phyloP scores from a whole-genome alignment of 2,113 vertebrate genomes.

The Grus americana region DNA sequence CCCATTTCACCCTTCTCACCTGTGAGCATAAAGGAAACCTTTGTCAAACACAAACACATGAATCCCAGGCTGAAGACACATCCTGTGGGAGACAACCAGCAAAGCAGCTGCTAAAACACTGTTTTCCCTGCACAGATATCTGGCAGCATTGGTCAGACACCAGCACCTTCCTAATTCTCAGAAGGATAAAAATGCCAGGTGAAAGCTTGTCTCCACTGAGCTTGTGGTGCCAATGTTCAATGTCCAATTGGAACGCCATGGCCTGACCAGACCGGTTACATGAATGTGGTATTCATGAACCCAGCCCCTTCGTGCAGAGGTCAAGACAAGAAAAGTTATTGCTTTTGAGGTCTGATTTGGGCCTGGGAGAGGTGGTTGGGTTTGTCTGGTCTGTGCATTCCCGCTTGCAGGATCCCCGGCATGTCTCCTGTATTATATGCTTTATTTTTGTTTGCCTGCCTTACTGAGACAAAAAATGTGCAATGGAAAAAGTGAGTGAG shows the following conservation, averaged over 20 bases:
- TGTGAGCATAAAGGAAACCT: not conserved
- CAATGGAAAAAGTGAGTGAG: not conserved
- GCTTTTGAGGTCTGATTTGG: not conserved
- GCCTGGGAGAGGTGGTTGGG: not conserved
- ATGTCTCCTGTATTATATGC: rapidly evolving
- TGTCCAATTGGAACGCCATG: not conserved
- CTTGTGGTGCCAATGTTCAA: not conserved
- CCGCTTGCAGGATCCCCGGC: not conserved
- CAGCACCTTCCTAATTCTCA: not conserved
- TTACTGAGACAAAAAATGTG: not conserved
- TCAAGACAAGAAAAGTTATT: not conserved
- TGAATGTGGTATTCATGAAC: too few relatives aligned
- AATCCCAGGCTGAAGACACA: rapidly evolving
- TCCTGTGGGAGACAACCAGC: not conserved
- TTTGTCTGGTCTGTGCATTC: not conserved
- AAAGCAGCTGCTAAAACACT: not conserved
- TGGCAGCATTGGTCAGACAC: not conserved
- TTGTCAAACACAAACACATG: rapidly evolving
- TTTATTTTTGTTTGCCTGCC: not conserved
- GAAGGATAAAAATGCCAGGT: not conserved
- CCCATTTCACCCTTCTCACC: conserved; percentile 86
- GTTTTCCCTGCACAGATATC: not conserved
- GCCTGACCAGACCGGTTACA: rapidly evolving
- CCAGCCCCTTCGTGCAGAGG: not conserved
- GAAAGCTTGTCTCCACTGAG: not conserved